Base-by-base conservation (phyloP, 1,140 invertebrate genomes). In the Drosophila trapezifrons region DNA sequence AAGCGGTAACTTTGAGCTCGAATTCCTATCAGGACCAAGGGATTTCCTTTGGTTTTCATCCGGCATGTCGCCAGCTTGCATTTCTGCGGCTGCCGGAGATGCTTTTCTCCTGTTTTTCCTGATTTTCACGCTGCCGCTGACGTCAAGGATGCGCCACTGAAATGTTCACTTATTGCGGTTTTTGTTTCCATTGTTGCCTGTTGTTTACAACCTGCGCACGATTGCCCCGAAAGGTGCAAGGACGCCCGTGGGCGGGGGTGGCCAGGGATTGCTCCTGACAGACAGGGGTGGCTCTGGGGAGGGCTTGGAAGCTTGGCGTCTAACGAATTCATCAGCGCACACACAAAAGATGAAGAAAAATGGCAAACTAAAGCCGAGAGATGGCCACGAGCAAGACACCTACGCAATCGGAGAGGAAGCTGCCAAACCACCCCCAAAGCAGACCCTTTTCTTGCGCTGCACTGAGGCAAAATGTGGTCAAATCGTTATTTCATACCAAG, bases 301-400 rank as follows among this genome's bases (percentile, higher is more conserved):
- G 8, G 37, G 8, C 22, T 22, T 4, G n/a, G n/a, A n/a, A n/a
- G 22, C 22, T 22, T 22, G 13, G 35, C 47, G 9, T 46, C 64
- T 70, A 70, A 71, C 69, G 69, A 71, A 71, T 71, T 71, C 69
- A 71, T 71, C 65, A 58, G 52, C 51, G 51, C 22, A 37, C 49
- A 58, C 69, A 71, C 65, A 71, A 71, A 71, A 71, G 69, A 71
- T 71, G 52, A 71, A 71, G 69, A 71, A 71, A 71, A 71, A 71
- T 71, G 65, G 66, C 66, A 71, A 71, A 58, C 65, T 71, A 40
- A 71, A 67, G 51, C 67, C 66, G 46, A 47, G 47, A 70, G 51
- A 71, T 71, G 64, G 66, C 65, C 65, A 47, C 25, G 25, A 57
- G 67, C 67, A 15, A 71, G 71, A 71, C 52, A 71, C 69, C 66